A percentile compares a stretch with the other conserved stretches of the same genome.
These are phyloP conservation scores for Lingula anatina DNA, from an alignment of 2,888 invertebrate genomes.

Conservation along the genomic window DNA sequence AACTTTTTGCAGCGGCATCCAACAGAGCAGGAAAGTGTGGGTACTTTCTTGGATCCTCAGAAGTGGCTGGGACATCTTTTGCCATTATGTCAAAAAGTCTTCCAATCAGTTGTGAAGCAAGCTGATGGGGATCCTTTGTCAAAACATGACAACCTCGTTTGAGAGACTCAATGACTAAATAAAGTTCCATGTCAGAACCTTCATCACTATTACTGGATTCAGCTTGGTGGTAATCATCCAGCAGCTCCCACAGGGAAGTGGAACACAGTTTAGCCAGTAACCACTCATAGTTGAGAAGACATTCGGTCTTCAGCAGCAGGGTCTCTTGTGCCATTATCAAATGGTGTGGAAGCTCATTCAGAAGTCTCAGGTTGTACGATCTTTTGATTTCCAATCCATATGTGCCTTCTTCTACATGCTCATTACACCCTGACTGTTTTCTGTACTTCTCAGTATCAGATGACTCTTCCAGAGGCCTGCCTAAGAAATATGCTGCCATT, in stretches of 20 bases:
- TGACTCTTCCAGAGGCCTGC: too few relatives aligned
- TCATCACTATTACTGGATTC: slow-evolving; percentile 28
- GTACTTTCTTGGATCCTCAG: slow-evolving; percentile 39
- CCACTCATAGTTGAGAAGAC: slow-evolving; percentile 73
- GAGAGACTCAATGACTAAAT: slow-evolving; percentile 65
- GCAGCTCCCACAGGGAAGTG: slow-evolving; percentile 68
- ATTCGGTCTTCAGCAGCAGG: slow-evolving; percentile 60
- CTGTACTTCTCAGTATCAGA: too few relatives aligned
- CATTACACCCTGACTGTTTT: too few relatives aligned
- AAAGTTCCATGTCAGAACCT: slow-evolving; percentile 37
- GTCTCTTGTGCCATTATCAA: slow-evolving; percentile 59
- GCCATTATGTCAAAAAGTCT: slow-evolving; percentile 48
- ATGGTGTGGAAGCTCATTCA: slow-evolving; percentile 78
- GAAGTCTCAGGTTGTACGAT: slow-evolving; percentile 68
- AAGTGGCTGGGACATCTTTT: slow-evolving; percentile 32
- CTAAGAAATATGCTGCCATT: slow-evolving; percentile 44
- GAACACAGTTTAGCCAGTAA: slow-evolving; percentile 74
- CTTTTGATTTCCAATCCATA: too few relatives aligned
- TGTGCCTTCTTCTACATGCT: too few relatives aligned
- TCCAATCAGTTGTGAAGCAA: slow-evolving; percentile 66
- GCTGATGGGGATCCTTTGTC: slow-evolving; percentile 76
- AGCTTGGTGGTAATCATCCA: slow-evolving; percentile 69
- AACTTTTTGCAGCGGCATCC: slow-evolving; percentile 24
- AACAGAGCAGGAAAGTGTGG: slow-evolving; percentile 35
- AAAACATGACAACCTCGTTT: slow-evolving; percentile 68